Percentiles rank a stretch among this genome's conserved stretches.
phyloP scores from a whole-genome alignment of 2,113 vertebrate species.

The Plotosus lineatus region DNA sequence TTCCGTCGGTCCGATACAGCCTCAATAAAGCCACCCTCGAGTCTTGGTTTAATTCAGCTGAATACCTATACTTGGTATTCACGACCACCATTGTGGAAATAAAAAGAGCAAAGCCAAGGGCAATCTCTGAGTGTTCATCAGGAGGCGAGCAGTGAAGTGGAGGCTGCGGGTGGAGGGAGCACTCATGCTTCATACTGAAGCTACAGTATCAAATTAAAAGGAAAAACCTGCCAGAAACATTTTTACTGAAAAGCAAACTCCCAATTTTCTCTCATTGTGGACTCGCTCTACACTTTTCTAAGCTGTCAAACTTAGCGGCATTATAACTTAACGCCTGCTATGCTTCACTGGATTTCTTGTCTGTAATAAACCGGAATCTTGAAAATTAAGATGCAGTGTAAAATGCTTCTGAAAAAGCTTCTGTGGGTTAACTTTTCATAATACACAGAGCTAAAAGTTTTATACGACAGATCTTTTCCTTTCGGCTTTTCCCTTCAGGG shows the following conservation, averaged over 20 bases:
- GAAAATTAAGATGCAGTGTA: slow-evolving; percentile 25
- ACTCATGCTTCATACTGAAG: slow-evolving; percentile 41
- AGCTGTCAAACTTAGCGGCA: slow-evolving; percentile 50
- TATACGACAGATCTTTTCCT: no score
- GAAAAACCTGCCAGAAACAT: slow-evolving; percentile 50
- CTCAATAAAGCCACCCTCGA: neutral
- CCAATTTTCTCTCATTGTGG: slow-evolving; percentile 28
- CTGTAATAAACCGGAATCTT: slow-evolving; percentile 33
- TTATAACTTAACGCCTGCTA: slow-evolving; percentile 31
- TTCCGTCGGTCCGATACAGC: slow-evolving; percentile 6
- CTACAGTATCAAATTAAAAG: slow-evolving; percentile 47
- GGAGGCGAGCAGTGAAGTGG: slow-evolving; percentile 10
- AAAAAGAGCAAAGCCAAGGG: slow-evolving; percentile 38
- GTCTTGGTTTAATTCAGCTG: slow-evolving; percentile 28
- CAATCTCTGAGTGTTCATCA: slow-evolving; percentile 44
- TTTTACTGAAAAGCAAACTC: slow-evolving; percentile 43
- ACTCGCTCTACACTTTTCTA: slow-evolving; percentile 10
- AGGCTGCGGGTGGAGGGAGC: slow-evolving; percentile 28
- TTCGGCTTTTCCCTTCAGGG: no score
- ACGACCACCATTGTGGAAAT: slow-evolving; percentile 34
- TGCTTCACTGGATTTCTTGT: slow-evolving; percentile 36
- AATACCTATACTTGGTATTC: slow-evolving; percentile 43
- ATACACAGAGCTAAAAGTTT: neutral
- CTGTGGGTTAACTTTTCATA: neutral
- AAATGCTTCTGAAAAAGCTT: slow-evolving; percentile 22